These are phyloP conservation scores for Aviceda subcristata DNA, from an alignment of 2,113 vertebrate species.

Conservation along the genomic window DNA sequence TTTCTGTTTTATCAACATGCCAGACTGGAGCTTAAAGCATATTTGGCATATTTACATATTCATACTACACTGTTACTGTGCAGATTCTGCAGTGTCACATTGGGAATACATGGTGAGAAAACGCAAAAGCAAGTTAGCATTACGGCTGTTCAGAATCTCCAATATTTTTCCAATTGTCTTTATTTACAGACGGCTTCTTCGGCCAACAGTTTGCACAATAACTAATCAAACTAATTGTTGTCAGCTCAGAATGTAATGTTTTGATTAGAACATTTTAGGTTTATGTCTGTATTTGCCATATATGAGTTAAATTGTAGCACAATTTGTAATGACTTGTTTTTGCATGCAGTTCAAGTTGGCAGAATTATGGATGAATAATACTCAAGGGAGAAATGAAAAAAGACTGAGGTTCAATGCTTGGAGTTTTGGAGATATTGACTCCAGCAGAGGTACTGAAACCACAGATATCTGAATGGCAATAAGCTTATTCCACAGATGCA, in stretches of 20 bases:
- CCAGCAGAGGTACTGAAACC: background rate
- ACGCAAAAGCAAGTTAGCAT: background rate
- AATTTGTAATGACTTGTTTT: background rate
- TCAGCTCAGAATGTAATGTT: background rate
- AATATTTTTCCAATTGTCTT: background rate
- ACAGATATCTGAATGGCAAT: background rate
- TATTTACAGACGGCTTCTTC: conserved; percentile 5
- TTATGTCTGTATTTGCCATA: background rate
- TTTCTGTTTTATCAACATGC: conserved; percentile 59
- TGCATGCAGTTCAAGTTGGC: background rate
- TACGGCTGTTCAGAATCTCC: background rate
- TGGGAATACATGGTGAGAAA: background rate
- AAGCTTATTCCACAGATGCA: background rate
- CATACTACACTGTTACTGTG: conserved; percentile 18
- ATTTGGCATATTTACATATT: conserved; percentile 58
- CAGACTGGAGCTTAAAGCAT: conserved; percentile 41
- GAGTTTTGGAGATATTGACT: background rate
- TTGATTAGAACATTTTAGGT: background rate
- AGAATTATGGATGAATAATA: background rate
- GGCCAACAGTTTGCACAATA: background rate
- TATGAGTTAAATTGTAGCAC: background rate
- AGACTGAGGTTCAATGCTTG: background rate
- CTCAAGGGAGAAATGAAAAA: background rate
- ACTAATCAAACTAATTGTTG: background rate
- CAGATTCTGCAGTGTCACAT: conserved; percentile 30